A percentile compares a stretch with the other conserved stretches of the same genome.
phyloP scores from a whole-genome alignment of 2,113 vertebrate genomes.

The Pagrus major region DNA sequence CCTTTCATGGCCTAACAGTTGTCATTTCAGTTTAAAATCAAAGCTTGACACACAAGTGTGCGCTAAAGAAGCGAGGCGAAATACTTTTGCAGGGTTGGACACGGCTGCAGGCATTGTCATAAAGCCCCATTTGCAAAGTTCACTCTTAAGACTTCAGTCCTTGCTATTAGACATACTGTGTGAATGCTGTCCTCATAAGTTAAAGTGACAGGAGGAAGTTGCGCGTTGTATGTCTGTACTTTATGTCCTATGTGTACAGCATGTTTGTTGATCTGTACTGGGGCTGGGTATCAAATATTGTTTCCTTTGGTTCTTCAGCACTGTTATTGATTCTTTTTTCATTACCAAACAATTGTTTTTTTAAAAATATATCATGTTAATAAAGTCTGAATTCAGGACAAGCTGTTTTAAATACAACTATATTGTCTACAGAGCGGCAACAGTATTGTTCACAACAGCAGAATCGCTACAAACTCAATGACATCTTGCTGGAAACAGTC shows the following conservation, averaged over 20 bases:
- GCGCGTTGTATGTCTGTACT: neutral
- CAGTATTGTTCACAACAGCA: no score
- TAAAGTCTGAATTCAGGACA: no score
- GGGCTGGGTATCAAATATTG: no score
- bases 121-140: conserved; percentile 44
- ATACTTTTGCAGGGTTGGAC: conserved; percentile 34
- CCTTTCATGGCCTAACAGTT: conserved; percentile 62
- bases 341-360: no score
- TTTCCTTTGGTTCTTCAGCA: no score
- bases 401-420: no score
- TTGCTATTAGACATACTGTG: neutral
- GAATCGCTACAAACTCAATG: no score
- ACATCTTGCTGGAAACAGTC: no score
- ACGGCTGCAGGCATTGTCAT: conserved; percentile 22
- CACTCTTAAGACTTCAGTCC: conserved; percentile 25
- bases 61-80: conserved; percentile 16
- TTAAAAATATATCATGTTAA: no score
- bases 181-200: conserved; percentile 4
- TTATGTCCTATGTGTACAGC: neutral
- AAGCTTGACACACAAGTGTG: conserved; percentile 49
- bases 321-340: no score
- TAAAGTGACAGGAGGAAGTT: conserved; percentile 13
- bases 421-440: no score
- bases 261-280: no score
- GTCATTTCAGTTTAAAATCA: conserved; percentile 65